Base-by-base conservation (phyloP, 2,797 vertebrate genomes). In the Sebastes goodei region DNA sequence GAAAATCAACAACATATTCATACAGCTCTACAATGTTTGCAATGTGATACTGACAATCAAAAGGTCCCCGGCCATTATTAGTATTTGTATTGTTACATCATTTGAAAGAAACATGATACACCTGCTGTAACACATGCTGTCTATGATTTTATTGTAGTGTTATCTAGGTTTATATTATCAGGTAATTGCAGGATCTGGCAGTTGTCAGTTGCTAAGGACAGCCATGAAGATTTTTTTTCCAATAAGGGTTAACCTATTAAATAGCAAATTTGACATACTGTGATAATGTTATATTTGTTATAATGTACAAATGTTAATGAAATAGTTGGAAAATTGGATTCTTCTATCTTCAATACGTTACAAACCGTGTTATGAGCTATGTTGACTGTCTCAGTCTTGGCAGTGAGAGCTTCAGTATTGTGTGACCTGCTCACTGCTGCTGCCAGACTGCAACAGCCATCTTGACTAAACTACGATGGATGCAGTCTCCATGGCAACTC, bases 401-500 rank as follows among this genome's bases (percentile, higher is more conserved):
- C 46, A 67, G 53, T 79, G 32, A 74, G 38, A 49, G 30, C 23
- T 49, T 29, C 49, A 69, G 33, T 20, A 11, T 30, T 81, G 78
- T 85, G 57, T 87, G 80, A 83, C 87, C 86, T 86, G 61, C 71
- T 87, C 75, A 68, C 81, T 88, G 88, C 88, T 74, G 65, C 79
- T 83, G 80, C 72, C 80, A 89, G 85, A 90, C 89, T 89, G 89
- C 89, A 84, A 89, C 76, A 78, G 88, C 94, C 94, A 94, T 95
- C 93, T 95, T 95, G 83, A 86, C 88, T 91, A 63, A 91, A 81
- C 83, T 78, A 77, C 61, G 77, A 83, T 88, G 94, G 94, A 95
- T 88, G 93, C 92, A 94, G 95, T 96, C 85, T 89, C 95, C 94
- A 96, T 96, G 89, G 95, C 91, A 96, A 96, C 95, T 66, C 78